Evolutionary conservation across 2,888 invertebrate genomes (phyloP), one percentile per base, ranked within the genome.

Genomic region (Incurvaria masculella): DNA sequence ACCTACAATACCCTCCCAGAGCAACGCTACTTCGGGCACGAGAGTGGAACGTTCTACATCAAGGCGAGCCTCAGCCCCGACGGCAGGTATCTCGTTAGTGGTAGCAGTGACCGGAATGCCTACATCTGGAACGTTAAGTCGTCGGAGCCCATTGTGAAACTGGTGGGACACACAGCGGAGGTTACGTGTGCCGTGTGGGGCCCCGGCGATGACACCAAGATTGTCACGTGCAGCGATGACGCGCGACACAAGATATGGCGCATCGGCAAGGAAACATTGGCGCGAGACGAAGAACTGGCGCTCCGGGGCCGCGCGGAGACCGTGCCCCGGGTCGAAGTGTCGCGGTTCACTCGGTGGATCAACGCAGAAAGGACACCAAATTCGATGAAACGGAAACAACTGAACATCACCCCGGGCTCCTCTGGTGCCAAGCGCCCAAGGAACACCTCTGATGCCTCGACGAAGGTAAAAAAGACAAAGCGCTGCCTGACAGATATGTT

Each of bases 151-250:
- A 65, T 92, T 10, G 83, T 88, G 18, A 79, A 81, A 45, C 72
- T 95, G 4, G 72, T 78, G 1, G 94, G 93, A 0, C 94, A 95
- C 62, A 75, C 82, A 41, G 89, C 89, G 8, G 95, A 95, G 75
- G 94, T 95, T 0, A 92, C 93, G 0, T 89, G 90, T 62, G 91
- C 93, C 1, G 88, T 89, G 1, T 94, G 94, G 94, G 84, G 86
- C 55, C 70, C 65, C 46, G 65, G 67, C 10, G 80, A 81, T 5
- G 82, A 84, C 61, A 66, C 75, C 17, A 82, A 83, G 63, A 68
- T 92, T 42, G 87, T 91, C 14, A 93, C 93, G 0, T 90, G 92
- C 65, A 88, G 91, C 44, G 94, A 94, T 63, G 94, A 94, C 71
- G 86, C 88, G 11, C 72, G 84, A 0, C 88, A 89, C 64, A 86